Base-by-base conservation (phyloP, 2,888 invertebrate species). In the Serripes groenlandicus region DNA sequence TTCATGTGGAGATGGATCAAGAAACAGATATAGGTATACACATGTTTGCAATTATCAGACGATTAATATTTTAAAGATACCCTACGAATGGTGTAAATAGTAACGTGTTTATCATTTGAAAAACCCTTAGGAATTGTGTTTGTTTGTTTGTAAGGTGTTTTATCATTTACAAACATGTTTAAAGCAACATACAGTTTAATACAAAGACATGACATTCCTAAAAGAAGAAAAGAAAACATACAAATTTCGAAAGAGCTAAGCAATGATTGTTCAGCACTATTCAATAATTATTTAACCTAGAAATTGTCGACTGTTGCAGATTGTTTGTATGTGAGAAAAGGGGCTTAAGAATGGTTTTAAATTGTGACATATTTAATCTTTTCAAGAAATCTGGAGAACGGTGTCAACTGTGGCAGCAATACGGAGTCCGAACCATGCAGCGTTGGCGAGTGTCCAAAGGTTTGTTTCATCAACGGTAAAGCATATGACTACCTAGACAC, bases 21-120 rank as follows among this genome's bases (percentile, higher is more conserved):
- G 74, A 35, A 74, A 79, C 37, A 58, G 79, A 74, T 79, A 79
- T 62, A 79, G 79, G 79, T 74, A 68, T n/a, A 49, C 1, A 21
- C 49, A 49, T 21, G 2, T 42, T 7, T 42, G 15, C 42, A 42
- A n/a, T n/a, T n/a, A n/a, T n/a, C n/a, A n/a, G n/a, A n/a, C n/a
- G n/a, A n/a, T n/a, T n/a, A n/a, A n/a, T n/a, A n/a, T n/a, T n/a
- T n/a, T n/a, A n/a, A n/a, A n/a, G n/a, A n/a, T n/a, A n/a, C n/a
- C n/a, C n/a, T n/a, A n/a, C n/a, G n/a, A n/a, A n/a, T n/a, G n/a
- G n/a, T n/a, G n/a, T n/a, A n/a, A n/a, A n/a, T n/a, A n/a, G n/a
- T n/a, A n/a, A n/a, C n/a, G n/a, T n/a, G n/a, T n/a, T n/a, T n/a
- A n/a, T n/a, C n/a, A n/a, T n/a, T n/a, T n/a, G n/a, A n/a, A n/a